Conservation (phyloP, 2,113 vertebrate species). For the Heterochromis multidens region DNA sequence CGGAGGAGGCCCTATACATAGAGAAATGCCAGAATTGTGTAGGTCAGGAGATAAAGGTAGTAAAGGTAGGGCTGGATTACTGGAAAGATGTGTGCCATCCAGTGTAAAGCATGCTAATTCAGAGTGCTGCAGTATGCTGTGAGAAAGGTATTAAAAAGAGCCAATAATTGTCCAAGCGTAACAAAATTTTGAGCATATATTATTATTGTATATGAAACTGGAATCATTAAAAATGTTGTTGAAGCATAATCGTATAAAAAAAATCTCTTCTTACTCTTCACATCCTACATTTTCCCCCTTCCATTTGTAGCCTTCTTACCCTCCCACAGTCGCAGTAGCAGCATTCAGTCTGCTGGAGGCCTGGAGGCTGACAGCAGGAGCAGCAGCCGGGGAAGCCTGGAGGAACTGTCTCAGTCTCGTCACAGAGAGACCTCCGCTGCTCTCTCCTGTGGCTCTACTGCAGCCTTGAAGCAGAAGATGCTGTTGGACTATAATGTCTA, state of each 20-base stretch:
- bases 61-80: constrained; percentile 25
- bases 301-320: constrained; percentile 78
- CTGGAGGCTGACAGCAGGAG: constrained; percentile 85
- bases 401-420: constrained; percentile 82
- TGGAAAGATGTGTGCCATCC: neutral
- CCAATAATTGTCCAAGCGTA: neutral
- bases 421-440: constrained; percentile 76
- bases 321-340: constrained; percentile 75
- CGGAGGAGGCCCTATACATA: constrained; percentile 35
- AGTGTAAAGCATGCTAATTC: constrained; percentile 10
- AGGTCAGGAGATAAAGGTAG: constrained; percentile 2
- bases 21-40: neutral
- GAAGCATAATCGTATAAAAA: neutral
- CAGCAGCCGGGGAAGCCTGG: constrained; percentile 88
- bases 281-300: neutral
- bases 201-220: constrained; percentile 18
- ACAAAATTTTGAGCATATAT: neutral
- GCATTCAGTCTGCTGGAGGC: constrained; percentile 74
- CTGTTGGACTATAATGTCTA: constrained; percentile 91
- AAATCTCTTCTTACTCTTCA: neutral
- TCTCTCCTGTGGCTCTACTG: constrained; percentile 35
- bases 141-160: constrained; percentile 14
- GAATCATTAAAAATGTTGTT: neutral
- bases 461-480: constrained; percentile 82
- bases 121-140: neutral